Percentiles rank a stretch among this genome's conserved stretches.
These are phyloP conservation scores for Clinocottus analis DNA, from an alignment of 2,113 vertebrate genomes.

Conservation along the genomic window DNA sequence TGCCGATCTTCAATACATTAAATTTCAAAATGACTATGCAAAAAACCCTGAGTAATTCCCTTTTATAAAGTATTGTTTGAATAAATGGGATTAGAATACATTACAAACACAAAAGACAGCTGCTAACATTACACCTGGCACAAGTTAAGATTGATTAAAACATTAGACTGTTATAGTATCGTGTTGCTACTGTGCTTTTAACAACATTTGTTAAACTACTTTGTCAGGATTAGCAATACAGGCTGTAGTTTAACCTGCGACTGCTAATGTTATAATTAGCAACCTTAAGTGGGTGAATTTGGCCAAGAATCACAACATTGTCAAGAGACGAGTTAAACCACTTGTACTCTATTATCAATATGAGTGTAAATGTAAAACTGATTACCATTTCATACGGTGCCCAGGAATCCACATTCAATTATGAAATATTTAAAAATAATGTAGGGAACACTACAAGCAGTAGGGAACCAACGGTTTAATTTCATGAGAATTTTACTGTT, in stretches of 20 bases:
- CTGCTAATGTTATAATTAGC: slow-evolving; percentile 19
- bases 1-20: slow-evolving; percentile 3
- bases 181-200: neutral
- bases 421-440: neutral
- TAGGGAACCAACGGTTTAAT: neutral
- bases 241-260: neutral
- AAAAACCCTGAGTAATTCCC: slow-evolving; percentile 18
- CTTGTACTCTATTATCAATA: neutral
- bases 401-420: neutral
- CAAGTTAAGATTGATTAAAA: neutral
- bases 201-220: neutral
- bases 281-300: slow-evolving; percentile 14
- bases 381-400: neutral
- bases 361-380: neutral
- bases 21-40: slow-evolving; percentile 51
- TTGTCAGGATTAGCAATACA: neutral
- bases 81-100: neutral
- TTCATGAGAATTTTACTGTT: neutral
- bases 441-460: neutral
- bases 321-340: neutral
- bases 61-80: slow-evolving; percentile 15
- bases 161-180: neutral
- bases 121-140: neutral
- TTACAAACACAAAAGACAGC: slow-evolving; percentile 34
- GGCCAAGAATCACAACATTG: neutral